A percentile compares a stretch with the other conserved stretches of the same genome.
Conservation (phyloP, 2,888 invertebrate species). For the Agonopterix subpropinquella region DNA sequence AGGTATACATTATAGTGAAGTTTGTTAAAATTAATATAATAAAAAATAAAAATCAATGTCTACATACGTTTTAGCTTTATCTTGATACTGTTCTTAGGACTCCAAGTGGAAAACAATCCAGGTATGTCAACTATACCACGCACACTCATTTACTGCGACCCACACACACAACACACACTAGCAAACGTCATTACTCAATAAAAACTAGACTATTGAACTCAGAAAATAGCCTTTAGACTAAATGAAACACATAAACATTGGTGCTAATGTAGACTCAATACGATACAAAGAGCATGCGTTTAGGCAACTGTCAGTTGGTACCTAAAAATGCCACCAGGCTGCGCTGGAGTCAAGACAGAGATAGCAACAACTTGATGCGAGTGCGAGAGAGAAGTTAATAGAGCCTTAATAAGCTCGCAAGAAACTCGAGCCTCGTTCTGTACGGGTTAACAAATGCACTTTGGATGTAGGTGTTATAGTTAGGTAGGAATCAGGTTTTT, state of each 20-base stretch:
- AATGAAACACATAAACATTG: conserved; percentile 11
- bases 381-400: conserved; percentile 16
- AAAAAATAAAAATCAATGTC: neutral
- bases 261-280: conserved; percentile 20
- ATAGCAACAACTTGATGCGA: conserved; percentile 11
- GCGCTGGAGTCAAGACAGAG: conserved; percentile 37
- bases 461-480: conserved; percentile 26
- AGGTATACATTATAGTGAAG: too few relatives aligned
- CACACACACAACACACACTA: conserved; percentile 40
- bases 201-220: conserved; percentile 6
- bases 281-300: conserved; percentile 61
- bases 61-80: conserved; percentile 72
- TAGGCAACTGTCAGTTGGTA: conserved; percentile 60
- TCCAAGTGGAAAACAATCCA: conserved; percentile 68
- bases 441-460: conserved; percentile 24
- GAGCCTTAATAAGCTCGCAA: conserved; percentile 45
- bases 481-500: conserved; percentile 20
- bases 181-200: conserved; percentile 11
- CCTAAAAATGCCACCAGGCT: conserved; percentile 47
- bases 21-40: too few relatives aligned
- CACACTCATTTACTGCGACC: conserved; percentile 69
- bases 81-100: conserved; percentile 68
- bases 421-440: neutral
- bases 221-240: conserved; percentile 9
- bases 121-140: conserved; percentile 57